Conservation (phyloP, 2,797 vertebrate genomes). For the Megalops cyprinoides region DNA sequence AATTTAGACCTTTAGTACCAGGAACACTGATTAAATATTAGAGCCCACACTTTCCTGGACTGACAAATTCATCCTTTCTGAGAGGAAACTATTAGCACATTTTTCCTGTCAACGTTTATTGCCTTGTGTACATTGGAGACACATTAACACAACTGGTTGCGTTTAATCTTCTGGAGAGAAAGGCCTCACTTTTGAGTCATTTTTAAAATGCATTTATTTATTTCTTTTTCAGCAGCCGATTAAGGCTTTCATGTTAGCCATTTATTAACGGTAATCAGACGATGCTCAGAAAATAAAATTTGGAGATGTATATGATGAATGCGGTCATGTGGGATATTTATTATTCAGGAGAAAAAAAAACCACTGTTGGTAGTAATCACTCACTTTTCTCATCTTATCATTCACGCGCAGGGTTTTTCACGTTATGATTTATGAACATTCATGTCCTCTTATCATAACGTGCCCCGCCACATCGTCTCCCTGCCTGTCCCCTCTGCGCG, state of each 20-base stretch:
- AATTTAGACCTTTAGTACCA: background rate
- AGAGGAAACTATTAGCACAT: background rate
- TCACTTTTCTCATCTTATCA: background rate
- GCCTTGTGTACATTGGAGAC: background rate
- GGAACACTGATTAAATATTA: background rate
- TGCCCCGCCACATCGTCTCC: background rate
- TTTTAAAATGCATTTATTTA: too few relatives aligned
- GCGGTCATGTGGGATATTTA: background rate
- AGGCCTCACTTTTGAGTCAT: too few relatives aligned
- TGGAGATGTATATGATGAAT: background rate
- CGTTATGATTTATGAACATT: background rate
- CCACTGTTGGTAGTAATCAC: background rate
- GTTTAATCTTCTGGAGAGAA: background rate
- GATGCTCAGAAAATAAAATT: background rate
- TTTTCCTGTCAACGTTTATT: background rate
- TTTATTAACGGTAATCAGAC: background rate
- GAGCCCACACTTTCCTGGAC: background rate
- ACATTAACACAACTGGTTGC: background rate
- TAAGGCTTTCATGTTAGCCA: background rate
- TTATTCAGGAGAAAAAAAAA: background rate
- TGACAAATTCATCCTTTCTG: background rate
- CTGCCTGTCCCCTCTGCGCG: background rate
- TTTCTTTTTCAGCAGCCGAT: background rate
- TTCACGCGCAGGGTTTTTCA: background rate
- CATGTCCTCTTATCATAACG: background rate